Base-by-base conservation (phyloP, 2,113 vertebrate species). In the Peucedramus taeniatus region DNA sequence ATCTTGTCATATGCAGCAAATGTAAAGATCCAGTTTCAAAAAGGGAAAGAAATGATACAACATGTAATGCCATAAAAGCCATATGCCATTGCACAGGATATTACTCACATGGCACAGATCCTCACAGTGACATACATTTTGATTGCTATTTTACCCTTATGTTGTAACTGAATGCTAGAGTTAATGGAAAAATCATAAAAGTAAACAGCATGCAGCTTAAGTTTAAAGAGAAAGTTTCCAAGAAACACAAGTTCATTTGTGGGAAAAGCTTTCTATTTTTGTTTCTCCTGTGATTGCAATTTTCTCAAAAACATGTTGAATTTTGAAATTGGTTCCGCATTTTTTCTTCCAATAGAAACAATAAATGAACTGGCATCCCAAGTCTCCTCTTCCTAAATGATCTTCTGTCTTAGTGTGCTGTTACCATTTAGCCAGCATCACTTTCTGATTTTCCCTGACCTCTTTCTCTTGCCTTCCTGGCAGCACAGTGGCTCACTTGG, bases 11-110 rank as follows among this genome's bases (percentile, higher is more conserved):
- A 93, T 89, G 92, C 50, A 89, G 39, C 68, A 74, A 95, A 86
- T 78, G 42, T 63, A 92, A 88, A 97, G 92, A 93, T 74, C 33
- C 54, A 54, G 68, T 83, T 96, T 93, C 68, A 77, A 70, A 95
- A 94, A 93, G 70, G 53, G 75, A 76, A 93, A 92, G 49, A 93
- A 92, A 63, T 51, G 39, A 56, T 75, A 60, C 63, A 91, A 66
- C 33, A 23, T 17, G 30, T 54, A 92, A 59, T 40, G 33, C 86
- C 76, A 39, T 80, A 83, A 88, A 83, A 88, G 76, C 63, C 80
- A 66, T 54, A 77, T 69, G 76, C 63, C 50, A 44, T 63, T 0
- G 0, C 64, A 47, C 39, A 92, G 59, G 90, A n/a, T 81, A 64
- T 89, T 70, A 27, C 51, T 90, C 72, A 50, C 33, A 77, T 7